Base-by-base conservation (phyloP, 2,888 invertebrate genomes). In the Branchellion lobata region DNA sequence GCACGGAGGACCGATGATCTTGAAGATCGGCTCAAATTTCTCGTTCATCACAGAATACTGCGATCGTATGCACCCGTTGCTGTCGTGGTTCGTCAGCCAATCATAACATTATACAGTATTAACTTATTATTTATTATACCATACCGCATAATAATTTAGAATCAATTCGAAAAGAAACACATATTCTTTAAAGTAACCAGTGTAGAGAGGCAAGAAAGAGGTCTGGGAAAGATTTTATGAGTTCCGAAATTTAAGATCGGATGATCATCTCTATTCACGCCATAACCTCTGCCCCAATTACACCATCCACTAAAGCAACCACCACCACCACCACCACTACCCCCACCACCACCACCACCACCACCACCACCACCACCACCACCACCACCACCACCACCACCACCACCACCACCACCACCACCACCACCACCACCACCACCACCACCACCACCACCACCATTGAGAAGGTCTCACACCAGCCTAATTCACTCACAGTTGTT, bases 401-500 rank as follows among this genome's bases (percentile, higher is more conserved):
- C 69, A 53, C 27, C 5, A 33, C 27, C 14, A 71, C 77, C 61
- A 77, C n/a, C 61, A 61, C 31, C 61, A 77, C 27, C 14, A 71
- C 27, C 14, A 33, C 27, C 14, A 71, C 36, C 14, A 71, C 29
- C 14, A 71, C 29, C 8, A 74, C n/a, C 8, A 47, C 11, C 8
- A 74, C 24, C 11, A 47, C 11, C 8, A 74, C 24, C 5, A 74
- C 8, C 8, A 29, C 14, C 8, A 51, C 33, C 34, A 74, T 47
- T 14, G 40, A 33, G 75, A 73, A 29, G 73, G 21, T 36, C 11
- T 18, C 36, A 51, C 51, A 51, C 51, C 51, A 51, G 21, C 51
- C n/a, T n/a, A n/a, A n/a, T n/a, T n/a, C n/a, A 65, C 85, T 83
- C 82, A 86, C 86, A 82, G 72, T 80, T 87, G 87, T 79, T 80